A percentile compares a stretch with the other conserved stretches of the same genome.
Conservation (phyloP, 2,888 invertebrate genomes). For the Drepanosiphum platanoidis region DNA sequence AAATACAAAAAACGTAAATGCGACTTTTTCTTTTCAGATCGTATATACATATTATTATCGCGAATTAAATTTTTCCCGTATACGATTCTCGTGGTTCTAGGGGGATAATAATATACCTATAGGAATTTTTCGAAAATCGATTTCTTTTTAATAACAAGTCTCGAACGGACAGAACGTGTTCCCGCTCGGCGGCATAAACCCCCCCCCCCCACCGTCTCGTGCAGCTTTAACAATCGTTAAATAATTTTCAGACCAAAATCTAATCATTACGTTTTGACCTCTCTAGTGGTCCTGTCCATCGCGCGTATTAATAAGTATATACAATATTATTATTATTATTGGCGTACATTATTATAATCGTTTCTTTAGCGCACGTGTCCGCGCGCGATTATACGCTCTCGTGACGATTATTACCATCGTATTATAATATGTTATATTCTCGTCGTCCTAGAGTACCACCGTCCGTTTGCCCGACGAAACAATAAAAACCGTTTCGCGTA, state of each 20-base stretch:
- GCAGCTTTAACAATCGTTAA: too few species aligned
- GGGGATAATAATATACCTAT: too few species aligned
- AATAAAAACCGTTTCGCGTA: neutral
- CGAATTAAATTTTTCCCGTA: too few species aligned
- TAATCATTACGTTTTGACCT: neutral
- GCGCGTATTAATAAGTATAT: neutral
- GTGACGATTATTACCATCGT: slow-evolving; percentile 13
- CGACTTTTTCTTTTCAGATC: neutral
- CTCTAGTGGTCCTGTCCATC: neutral
- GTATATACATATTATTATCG: too few species aligned
- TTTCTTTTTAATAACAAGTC: neutral
- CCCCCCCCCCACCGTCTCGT: too few species aligned
- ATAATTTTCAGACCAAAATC: neutral
- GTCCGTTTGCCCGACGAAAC: slow-evolving; percentile 28
- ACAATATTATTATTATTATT: neutral
- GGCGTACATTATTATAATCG: neutral
- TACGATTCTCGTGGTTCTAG: too few species aligned
- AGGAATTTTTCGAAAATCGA: too few species aligned
- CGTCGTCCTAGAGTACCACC: neutral
- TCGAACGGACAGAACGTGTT: too few species aligned
- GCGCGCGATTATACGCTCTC: neutral
- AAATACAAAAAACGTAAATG: neutral
- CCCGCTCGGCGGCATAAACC: too few species aligned
- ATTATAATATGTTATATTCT: too few species aligned
- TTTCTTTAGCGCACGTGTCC: neutral